phyloP scores from a whole-genome alignment of 2,113 vertebrate species.

The Dipodomys ordii region DNA sequence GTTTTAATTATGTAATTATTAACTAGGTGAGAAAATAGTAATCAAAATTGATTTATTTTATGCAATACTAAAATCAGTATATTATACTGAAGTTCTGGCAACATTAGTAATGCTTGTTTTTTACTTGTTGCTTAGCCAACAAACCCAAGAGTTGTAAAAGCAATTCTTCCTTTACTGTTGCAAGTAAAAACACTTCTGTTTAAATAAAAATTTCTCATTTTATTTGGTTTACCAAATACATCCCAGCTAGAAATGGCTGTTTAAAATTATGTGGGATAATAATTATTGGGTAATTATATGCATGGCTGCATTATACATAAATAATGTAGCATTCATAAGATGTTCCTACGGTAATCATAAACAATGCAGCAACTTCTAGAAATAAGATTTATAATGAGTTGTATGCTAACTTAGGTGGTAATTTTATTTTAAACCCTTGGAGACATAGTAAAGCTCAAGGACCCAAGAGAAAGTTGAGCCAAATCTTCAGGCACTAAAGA shows the following conservation, averaged over 20 bases:
- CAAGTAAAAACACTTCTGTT: slow-evolving; percentile 56
- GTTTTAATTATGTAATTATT: slow-evolving; percentile 16
- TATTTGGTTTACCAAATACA: slow-evolving; percentile 75
- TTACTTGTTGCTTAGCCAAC: slow-evolving; percentile 49
- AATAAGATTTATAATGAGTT: slow-evolving; percentile 64
- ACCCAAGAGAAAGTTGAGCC: not conserved
- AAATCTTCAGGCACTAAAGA: not conserved
- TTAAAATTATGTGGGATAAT: slow-evolving; percentile 59
- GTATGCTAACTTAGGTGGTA: not conserved
- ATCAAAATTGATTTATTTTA: slow-evolving; percentile 57
- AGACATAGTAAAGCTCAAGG: not conserved
- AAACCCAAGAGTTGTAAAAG: slow-evolving; percentile 49
- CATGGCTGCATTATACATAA: slow-evolving; percentile 21
- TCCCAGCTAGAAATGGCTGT: slow-evolving; percentile 29
- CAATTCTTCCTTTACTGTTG: slow-evolving; percentile 50
- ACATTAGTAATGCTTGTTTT: not conserved
- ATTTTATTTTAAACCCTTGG: slow-evolving; percentile 41
- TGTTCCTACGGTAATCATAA: slow-evolving; percentile 53
- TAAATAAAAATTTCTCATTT: slow-evolving; percentile 61
- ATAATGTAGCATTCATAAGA: slow-evolving; percentile 57
- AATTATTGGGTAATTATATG: slow-evolving; percentile 71
- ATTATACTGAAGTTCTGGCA: not conserved
- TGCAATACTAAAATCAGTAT: slow-evolving; percentile 5
- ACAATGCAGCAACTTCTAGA: slow-evolving; percentile 24
- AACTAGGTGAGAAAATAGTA: not conserved